Conservation (phyloP, 1,140 invertebrate genomes). For the Drosophila quadrilineata region DNA sequence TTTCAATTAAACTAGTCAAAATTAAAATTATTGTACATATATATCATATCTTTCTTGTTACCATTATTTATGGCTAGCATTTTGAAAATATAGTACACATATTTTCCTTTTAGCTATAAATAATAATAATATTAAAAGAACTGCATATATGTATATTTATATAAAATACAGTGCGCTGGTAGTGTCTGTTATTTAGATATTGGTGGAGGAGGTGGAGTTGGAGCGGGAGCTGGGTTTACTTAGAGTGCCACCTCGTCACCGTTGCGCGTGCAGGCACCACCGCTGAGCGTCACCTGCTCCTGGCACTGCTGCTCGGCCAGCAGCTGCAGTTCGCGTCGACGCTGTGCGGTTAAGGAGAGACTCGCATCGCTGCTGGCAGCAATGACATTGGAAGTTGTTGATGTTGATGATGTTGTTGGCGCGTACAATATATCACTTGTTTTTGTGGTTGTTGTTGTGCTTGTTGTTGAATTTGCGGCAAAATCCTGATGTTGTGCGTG, state of each 20-base stretch:
- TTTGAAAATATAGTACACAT: too few species aligned
- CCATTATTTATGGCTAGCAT: too few species aligned
- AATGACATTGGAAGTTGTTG: conserved; percentile 55
- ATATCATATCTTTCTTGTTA: too few species aligned
- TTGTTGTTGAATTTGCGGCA: conserved; percentile 20
- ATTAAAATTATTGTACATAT: conserved; percentile 20
- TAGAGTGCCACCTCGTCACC: conserved; percentile 75
- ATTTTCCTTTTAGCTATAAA: too few species aligned
- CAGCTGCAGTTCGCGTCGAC: conserved; percentile 62
- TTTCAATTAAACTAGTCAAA: conserved; percentile 59
- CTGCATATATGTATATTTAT: conserved; percentile 2
- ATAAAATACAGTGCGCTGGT: conserved; percentile 27
- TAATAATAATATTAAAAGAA: too few species aligned
- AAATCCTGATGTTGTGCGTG: conserved; percentile 18
- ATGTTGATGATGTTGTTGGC: conserved; percentile 53
- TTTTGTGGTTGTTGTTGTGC: conserved; percentile 28
- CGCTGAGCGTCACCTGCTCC: conserved; percentile 56
- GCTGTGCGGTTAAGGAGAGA: conserved; percentile 66
- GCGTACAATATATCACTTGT: conserved; percentile 70
- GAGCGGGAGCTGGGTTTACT: conserved; percentile 5
- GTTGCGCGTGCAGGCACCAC: conserved; percentile 51
- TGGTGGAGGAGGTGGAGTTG: neutral
- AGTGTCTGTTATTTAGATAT: neutral
- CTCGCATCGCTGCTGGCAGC: conserved; percentile 32
- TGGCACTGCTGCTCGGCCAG: conserved; percentile 61